phyloP scores from a whole-genome alignment of 2,888 invertebrate species.

The Melanostoma mellinum region DNA sequence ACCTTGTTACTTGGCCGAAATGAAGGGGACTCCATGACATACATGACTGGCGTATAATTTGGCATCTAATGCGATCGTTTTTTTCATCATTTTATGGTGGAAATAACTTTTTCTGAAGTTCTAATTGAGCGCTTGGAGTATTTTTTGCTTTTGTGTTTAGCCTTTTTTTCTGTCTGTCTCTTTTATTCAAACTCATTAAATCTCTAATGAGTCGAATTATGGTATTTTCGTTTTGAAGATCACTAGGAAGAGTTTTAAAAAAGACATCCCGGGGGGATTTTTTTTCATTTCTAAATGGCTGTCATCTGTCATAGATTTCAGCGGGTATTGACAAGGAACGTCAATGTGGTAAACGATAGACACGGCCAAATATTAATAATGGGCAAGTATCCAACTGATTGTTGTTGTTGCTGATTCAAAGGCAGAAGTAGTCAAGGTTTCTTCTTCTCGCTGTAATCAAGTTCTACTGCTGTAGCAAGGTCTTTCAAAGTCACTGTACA shows the following conservation, averaged over 20 bases:
- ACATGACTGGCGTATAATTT: slow-evolving; percentile 32
- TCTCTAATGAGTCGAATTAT: slow-evolving; percentile 8
- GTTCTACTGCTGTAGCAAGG: no score
- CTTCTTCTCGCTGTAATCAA: no score
- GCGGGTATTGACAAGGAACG: background rate
- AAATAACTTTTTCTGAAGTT: slow-evolving; percentile 23
- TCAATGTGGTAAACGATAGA: background rate
- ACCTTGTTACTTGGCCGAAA: no score
- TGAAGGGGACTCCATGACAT: slow-evolving; percentile 32
- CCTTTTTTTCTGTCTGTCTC: background rate
- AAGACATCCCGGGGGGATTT: background rate
- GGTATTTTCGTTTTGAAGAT: slow-evolving; percentile 1
- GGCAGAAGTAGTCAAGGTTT: no score
- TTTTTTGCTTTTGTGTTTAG: background rate
- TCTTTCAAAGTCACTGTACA: no score
- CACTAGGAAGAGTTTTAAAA: background rate
- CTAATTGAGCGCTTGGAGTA: slow-evolving; percentile 20
- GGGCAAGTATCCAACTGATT: no score
- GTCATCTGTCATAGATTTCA: background rate
- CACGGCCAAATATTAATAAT: no score
- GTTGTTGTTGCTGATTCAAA: no score
- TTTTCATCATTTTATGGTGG: slow-evolving; percentile 18
- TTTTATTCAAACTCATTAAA: background rate
- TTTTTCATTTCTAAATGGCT: background rate
- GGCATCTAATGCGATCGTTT: slow-evolving; percentile 21